These are phyloP conservation scores for Aurelia coerulea DNA, from an alignment of 30 jellyfish, hydroid and myxozoan genomes.

Conservation along the genomic window DNA sequence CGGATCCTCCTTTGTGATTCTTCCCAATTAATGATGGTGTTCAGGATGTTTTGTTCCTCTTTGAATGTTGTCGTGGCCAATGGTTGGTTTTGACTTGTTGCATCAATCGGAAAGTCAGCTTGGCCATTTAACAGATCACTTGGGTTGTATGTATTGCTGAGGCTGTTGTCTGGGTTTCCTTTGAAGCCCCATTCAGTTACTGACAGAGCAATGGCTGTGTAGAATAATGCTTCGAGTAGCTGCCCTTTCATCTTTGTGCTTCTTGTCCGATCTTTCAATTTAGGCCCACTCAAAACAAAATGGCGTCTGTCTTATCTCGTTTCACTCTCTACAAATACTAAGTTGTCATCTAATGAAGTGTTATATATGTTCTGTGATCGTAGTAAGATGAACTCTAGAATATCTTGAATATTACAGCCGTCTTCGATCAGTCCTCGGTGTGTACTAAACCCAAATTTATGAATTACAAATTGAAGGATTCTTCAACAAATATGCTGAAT, in stretches of 20 bases:
- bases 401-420: too few species aligned
- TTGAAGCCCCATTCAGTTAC: conserved; percentile 50
- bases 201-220: conserved; percentile 40
- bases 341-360: too few species aligned
- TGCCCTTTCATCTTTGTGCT: conserved; percentile 17
- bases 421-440: too few species aligned
- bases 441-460: too few species aligned
- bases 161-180: neutral
- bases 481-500: conserved; percentile 28
- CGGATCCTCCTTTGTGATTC: conserved; percentile 33
- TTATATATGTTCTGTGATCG: too few species aligned
- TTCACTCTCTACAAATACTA: too few species aligned
- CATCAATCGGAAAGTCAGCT: neutral
- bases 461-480: neutral
- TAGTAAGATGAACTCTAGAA: too few species aligned
- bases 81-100: neutral
- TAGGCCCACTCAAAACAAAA: neutral
- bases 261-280: neutral
- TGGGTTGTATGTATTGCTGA: conserved; percentile 11
- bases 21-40: conserved; percentile 56
- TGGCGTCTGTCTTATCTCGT: too few species aligned
- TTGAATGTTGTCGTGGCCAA: neutral
- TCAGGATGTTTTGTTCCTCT: conserved; percentile 44
- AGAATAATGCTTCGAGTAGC: conserved; percentile 31
- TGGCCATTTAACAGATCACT: conserved; percentile 21